Base-by-base conservation (phyloP, 1,140 invertebrate genomes). In the Paracyclopina nana region DNA sequence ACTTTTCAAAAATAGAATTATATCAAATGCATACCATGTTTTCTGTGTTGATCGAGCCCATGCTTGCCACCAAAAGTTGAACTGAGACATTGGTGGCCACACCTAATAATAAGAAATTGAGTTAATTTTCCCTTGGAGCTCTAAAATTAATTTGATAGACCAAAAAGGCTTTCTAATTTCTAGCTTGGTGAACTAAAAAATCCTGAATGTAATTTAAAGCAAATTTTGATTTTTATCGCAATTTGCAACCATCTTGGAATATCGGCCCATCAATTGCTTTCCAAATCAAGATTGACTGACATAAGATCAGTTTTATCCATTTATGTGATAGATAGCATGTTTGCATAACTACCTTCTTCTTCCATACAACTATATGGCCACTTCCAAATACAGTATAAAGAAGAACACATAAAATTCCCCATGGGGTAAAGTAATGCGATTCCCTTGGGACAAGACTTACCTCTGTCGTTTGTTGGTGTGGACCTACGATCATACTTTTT, bases 41-140 rank as follows among this genome's bases (percentile, higher is more conserved):
- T 28, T 48, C 46, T 12, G 46, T 48, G 22, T 48, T 48, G 4
- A 48, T 48, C 9, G 46, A 48, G 22, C 46, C 46, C 46, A 48
- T 12, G 22, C 46, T 48, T 11, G 46, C 46, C 9, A 48, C 27
- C 16, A 27, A 48, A 27, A 48, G 27, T 27, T 48, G 11, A 12
- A 22, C 16, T 16, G 22, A 48, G 16, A 48, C 46, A 20, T 48
- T 29, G 20, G 46, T 48, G 12, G 46, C 46, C 22, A 48, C 28
- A 25, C 28, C 46, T 48, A 29, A 29, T 27, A 27, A 48, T n/a
- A 44, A 18, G n/a, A 22, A 44, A 44, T 38, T 38, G n/a, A 38
- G 20, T n/a, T n/a, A n/a, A n/a, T n/a, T n/a, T n/a, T n/a, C n/a
- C n/a, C n/a, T n/a, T n/a, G n/a, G n/a, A n/a, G n/a, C n/a, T n/a